Percentiles rank a stretch among this genome's conserved stretches.
Evolutionary conservation across 2,797 vertebrate species (phyloP).

Genomic region (Lepidocolaptes lacrymiger): DNA sequence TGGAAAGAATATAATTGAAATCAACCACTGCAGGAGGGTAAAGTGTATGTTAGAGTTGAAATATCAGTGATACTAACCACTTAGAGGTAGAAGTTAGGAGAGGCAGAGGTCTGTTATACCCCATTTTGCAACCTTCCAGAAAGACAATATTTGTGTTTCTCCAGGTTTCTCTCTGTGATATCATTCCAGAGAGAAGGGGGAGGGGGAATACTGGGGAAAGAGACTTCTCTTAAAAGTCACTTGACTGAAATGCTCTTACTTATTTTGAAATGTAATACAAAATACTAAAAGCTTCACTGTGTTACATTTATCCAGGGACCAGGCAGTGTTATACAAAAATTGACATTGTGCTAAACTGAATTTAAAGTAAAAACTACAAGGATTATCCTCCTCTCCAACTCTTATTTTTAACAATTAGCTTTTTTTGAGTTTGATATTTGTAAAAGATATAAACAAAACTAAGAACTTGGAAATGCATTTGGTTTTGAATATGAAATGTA

Average conservation of each 20-base stretch:
- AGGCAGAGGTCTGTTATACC: neutral
- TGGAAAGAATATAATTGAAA: neutral
- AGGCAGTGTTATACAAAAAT: neutral
- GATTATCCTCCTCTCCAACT: neutral
- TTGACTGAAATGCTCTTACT: neutral
- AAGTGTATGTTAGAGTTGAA: neutral
- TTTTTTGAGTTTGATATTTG: neutral
- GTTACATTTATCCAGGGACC: neutral
- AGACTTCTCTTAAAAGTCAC: neutral
- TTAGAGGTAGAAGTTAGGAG: neutral
- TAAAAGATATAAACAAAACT: neutral
- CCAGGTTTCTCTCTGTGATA: neutral
- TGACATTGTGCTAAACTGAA: neutral
- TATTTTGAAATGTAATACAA: neutral
- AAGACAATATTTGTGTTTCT: neutral
- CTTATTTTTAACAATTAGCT: neutral
- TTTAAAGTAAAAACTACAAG: neutral
- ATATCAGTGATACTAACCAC: neutral
- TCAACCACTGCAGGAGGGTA: neutral
- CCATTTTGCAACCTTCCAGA: neutral
- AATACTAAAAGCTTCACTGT: conserved; percentile 7
- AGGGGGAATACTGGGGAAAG: neutral
- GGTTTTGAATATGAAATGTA: conserved; percentile 56
- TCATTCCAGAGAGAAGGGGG: neutral
- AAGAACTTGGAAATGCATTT: conserved; percentile 31